These are phyloP conservation scores for Larimichthys polyactis DNA, from an alignment of 2,113 vertebrate species.

Conservation along the genomic window DNA sequence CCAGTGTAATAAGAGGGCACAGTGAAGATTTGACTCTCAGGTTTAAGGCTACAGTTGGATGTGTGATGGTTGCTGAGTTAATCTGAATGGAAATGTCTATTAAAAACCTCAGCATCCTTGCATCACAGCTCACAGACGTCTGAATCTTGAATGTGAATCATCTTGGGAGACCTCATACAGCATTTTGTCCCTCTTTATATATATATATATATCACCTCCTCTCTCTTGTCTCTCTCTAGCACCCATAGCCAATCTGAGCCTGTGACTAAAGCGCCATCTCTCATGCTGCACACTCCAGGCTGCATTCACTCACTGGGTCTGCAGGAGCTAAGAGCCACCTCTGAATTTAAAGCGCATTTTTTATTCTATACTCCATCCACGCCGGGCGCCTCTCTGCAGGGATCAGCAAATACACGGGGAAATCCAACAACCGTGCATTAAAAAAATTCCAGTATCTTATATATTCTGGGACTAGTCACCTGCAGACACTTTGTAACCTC, in stretches of 20 bases:
- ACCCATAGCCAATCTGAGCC: conserved; percentile 52
- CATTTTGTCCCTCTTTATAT: not conserved
- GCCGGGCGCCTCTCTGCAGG: conserved; percentile 46
- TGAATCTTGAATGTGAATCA: not conserved
- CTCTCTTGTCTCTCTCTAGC: conserved; percentile 7
- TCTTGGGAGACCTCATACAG: conserved; percentile 1
- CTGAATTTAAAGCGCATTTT: conserved; percentile 58
- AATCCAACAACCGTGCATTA: conserved; percentile 21
- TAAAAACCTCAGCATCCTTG: not conserved
- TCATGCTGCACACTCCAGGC: conserved; percentile 57
- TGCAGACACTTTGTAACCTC: conserved; percentile 40
- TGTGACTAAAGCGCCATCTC: conserved; percentile 74
- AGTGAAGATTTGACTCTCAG: conserved; percentile 16
- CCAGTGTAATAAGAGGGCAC: not conserved
- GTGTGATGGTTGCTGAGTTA: not conserved
- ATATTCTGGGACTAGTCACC: conserved; percentile 20
- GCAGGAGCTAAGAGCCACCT: conserved; percentile 59
- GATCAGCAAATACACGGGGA: conserved; percentile 27
- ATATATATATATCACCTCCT: not conserved
- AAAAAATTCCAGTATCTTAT: conserved; percentile 8
- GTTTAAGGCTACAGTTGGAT: not conserved
- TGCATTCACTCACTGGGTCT: conserved; percentile 51
- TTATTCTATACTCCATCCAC: conserved; percentile 11
- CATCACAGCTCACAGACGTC: conserved; percentile 9
- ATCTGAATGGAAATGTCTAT: not conserved